These are phyloP conservation scores for Pseudomyrmex sp. DNA, from an alignment of 1,140 invertebrate genomes.

Conservation along the genomic window DNA sequence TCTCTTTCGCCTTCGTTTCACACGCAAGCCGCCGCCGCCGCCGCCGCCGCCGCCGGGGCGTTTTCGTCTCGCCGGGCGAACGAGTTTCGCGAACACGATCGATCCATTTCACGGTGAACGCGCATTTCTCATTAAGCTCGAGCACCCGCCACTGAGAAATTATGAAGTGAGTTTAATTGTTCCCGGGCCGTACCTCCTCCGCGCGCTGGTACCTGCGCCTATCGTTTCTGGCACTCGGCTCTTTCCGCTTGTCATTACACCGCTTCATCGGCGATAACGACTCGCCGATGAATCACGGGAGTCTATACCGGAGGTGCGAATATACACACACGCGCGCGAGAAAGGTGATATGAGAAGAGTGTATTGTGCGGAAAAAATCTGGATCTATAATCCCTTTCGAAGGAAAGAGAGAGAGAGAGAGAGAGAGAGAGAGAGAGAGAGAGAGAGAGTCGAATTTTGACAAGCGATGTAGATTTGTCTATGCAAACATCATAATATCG, in stretches of 20 bases:
- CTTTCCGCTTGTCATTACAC: conserved; percentile 77
- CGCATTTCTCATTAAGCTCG: conserved; percentile 76
- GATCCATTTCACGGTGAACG: conserved; percentile 72
- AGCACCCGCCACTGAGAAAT: conserved; percentile 68
- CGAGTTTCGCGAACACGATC: conserved; percentile 58
- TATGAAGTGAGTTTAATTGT: conserved; percentile 79
- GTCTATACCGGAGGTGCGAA: conserved; percentile 41
- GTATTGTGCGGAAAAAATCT: no score
- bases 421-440: no score
- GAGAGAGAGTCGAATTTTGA: not conserved
- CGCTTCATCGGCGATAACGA: conserved; percentile 76
- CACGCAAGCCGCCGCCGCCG: conserved; percentile 56
- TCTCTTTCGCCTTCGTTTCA: conserved; percentile 64
- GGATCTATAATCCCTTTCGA: no score
- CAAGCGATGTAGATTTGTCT: not conserved
- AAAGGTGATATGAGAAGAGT: no score
- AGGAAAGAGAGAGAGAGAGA: no score
- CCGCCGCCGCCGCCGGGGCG: not conserved
- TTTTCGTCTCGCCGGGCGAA: conserved; percentile 18
- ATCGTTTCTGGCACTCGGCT: conserved; percentile 60
- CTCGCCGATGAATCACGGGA: conserved; percentile 70
- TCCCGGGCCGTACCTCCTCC: conserved; percentile 59
- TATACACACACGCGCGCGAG: no score
- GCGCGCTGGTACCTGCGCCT: conserved; percentile 42
- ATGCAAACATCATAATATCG: no score